Base-by-base conservation (phyloP, 23 tunicate genomes). In the Clavelina lepadiformis region DNA sequence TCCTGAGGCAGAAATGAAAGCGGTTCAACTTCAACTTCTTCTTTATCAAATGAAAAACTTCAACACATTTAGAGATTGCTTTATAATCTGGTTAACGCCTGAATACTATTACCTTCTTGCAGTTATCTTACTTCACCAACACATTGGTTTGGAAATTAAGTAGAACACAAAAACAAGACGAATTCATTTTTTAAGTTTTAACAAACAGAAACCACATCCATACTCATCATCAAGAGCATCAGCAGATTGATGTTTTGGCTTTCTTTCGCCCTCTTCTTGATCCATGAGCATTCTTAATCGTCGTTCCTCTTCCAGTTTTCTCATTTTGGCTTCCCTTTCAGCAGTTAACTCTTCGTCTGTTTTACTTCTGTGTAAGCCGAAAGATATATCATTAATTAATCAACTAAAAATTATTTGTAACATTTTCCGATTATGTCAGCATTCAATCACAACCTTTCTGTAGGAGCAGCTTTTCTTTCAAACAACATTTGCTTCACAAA, bases 401-500 rank as follows among this genome's bases (percentile, higher is more conserved):
- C 8, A 54, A 13, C 8, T 18, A 54, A 54, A 19, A 18, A 21
- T n/a, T n/a, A n/a, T n/a, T n/a, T n/a, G n/a, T 44, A 11, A 11
- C 18, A 44, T 44, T 13, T 44, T 44, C 18, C 50, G 13, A 44
- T 11, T 18, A 11, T 11, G 18, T 44, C n/a, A n/a, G n/a, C n/a
- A n/a, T n/a, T n/a, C n/a, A n/a, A n/a, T n/a, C n/a, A 4, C 50
- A 62, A 82, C 93, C 62, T 72, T 29, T 71, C 56, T 3, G 85
- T 71, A 0, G 95, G 95, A n/a, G 76, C 80, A 41, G 72, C 95
- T 78, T 77, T 86, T 31, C 69, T 58, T 23, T 86, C 95, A 72
- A 61, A 86, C 56, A 56, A 31, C 85, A 86, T 77, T 57, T 76
- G 78, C 54, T 59, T 72, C 53, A 86, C 77, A 2, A 67, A 63